Evolutionary conservation across 92 coral and sea anemone species (phyloP), one percentile per base, ranked within the genome.

Genomic region (Epizoanthus ramosus): DNA sequence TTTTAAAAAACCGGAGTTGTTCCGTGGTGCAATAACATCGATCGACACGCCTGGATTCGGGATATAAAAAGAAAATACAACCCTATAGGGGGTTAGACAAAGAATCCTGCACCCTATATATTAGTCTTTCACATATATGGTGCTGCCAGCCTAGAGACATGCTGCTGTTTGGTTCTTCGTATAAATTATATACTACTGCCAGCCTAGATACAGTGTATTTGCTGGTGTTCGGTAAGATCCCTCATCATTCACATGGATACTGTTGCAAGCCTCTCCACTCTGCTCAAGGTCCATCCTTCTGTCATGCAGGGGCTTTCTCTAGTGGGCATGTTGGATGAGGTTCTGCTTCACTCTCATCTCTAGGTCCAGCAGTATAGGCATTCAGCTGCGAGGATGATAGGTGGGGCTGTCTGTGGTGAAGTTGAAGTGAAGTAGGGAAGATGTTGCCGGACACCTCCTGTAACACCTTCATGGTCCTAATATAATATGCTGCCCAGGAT

Each of bases 271-370:
- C 57, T 69, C 43, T 69, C 41, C 6, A 69, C 74, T 18, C 74
- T 17, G 57, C 74, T 69, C 74, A 18, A 39, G 18, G 18, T 6
- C n/a, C 18, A 69, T 54, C 41, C 74, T 41, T 39, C 54, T 69
- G 57, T 43, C 57, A 18, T 28, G 19, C 53, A 69, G 18, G 43
- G 57, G 52, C 22, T 69, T 69, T 39, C 57, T 69, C 10, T 41
- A 69, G 74, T 41, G 74, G 23, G 57, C 17, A 23, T 69, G 74
- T 31, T 69, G 74, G 19, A 18, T 39, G 23, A 16, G 74, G 43
- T 69, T 69, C 43, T 23, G 23, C 21, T 69, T 22, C 43, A 69
- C 57, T 69, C 74, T 69, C n/a, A 69, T 23, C 71, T 66, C 31
- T 45, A 4, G 72, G 22, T 69, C 57, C 43, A 69, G 57, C n/a